Conservation (phyloP, 2,113 vertebrate species). For the Sorex araneus region DNA sequence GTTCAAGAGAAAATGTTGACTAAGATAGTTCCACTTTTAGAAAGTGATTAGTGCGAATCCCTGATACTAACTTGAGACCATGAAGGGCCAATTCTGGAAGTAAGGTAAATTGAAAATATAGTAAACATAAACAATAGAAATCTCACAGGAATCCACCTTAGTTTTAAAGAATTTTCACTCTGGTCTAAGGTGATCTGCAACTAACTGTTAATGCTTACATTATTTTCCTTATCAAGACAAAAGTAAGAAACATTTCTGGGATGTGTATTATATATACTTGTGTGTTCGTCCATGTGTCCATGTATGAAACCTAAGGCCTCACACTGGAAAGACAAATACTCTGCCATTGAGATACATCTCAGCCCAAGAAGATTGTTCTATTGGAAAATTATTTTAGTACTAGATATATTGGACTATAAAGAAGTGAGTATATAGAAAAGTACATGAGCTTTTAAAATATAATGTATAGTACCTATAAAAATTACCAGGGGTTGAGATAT, state of each 20-base stretch:
- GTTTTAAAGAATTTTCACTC: constrained; percentile 34
- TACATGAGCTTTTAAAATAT: too few relatives aligned
- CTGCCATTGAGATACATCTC: too few relatives aligned
- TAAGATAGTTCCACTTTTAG: not conserved
- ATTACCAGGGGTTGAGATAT: too few relatives aligned
- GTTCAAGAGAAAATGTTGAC: not conserved
- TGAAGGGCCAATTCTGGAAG: not conserved
- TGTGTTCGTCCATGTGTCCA: too few relatives aligned
- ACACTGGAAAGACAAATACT: too few relatives aligned
- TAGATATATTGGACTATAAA: too few relatives aligned
- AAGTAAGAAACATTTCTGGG: not conserved
- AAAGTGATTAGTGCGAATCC: not conserved
- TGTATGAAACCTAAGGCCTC: too few relatives aligned
- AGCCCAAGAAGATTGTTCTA: too few relatives aligned
- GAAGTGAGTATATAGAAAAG: too few relatives aligned
- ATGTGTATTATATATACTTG: not conserved
- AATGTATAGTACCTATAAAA: too few relatives aligned
- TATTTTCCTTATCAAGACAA: constrained; percentile 47
- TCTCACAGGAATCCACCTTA: not conserved
- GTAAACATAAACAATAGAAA: not conserved
- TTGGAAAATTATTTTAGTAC: too few relatives aligned
- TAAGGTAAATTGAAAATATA: not conserved
- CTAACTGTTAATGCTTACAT: not conserved
- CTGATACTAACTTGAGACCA: not conserved
- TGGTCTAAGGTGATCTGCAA: constrained; percentile 12